Conservation (phyloP, 2,888 invertebrate species). For the Agriopis leucophaearia region DNA sequence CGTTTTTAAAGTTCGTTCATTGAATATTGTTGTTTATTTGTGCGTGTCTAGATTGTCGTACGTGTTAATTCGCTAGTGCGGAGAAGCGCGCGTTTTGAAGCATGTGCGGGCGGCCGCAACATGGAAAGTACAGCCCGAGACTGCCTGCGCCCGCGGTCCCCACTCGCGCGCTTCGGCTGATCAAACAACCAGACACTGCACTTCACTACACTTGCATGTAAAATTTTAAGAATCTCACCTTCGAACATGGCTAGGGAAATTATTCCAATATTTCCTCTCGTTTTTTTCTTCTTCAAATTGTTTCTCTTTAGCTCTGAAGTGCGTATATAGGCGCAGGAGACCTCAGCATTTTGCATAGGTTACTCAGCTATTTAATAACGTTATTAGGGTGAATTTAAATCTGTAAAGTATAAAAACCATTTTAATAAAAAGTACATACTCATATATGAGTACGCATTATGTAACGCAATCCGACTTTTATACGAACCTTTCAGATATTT, state of each 20-base stretch:
- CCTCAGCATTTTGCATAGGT: no score
- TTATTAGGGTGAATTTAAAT: no score
- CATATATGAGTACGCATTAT: neutral
- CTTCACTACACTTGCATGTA: neutral
- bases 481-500: neutral
- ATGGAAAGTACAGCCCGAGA: conserved; percentile 17
- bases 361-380: no score
- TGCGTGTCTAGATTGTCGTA: neutral
- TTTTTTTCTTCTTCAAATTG: neutral
- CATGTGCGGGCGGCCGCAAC: conserved; percentile 21
- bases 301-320: neutral
- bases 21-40: conserved; percentile 18
- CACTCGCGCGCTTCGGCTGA: conserved; percentile 12
- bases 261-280: neutral
- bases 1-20: conserved; percentile 23
- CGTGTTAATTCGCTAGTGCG: conserved; percentile 6
- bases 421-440: no score
- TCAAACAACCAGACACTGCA: conserved; percentile 12
- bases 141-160: conserved; percentile 15
- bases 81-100: conserved; percentile 17
- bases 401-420: no score
- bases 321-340: no score
- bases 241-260: neutral
- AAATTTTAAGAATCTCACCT: conserved; percentile 11
- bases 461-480: no score